These are phyloP conservation scores for Latheticus oryzae DNA, from an alignment of 2,888 invertebrate species.

Conservation along the genomic window DNA sequence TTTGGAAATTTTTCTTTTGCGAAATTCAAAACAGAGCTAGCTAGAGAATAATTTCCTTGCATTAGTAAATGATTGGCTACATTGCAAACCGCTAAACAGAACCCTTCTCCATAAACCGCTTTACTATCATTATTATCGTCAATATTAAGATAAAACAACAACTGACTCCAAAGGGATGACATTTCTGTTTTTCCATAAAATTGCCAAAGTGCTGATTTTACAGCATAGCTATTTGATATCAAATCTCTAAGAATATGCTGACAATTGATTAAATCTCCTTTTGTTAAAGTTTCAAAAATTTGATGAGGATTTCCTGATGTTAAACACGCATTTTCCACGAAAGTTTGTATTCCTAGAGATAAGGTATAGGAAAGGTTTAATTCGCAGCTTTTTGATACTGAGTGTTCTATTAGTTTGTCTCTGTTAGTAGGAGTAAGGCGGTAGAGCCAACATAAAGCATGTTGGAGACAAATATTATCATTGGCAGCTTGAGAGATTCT, in stretches of 20 bases:
- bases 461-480: slow-evolving; percentile 86
- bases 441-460: slow-evolving; percentile 86
- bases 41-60: slow-evolving; percentile 70
- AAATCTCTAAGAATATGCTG: slow-evolving; percentile 86
- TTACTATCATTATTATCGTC: slow-evolving; percentile 66
- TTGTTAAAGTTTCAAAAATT: slow-evolving; percentile 80
- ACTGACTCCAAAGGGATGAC: slow-evolving; percentile 82
- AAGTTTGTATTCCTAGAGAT: slow-evolving; percentile 79
- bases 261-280: slow-evolving; percentile 88
- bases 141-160: slow-evolving; percentile 81
- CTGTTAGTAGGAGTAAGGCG: slow-evolving; percentile 69
- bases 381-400: slow-evolving; percentile 76
- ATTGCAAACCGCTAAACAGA: slow-evolving; percentile 78
- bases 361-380: slow-evolving; percentile 77
- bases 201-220: slow-evolving; percentile 88
- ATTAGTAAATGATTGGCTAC: slow-evolving; percentile 70
- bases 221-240: slow-evolving; percentile 82
- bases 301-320: slow-evolving; percentile 74
- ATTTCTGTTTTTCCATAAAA: slow-evolving; percentile 90
- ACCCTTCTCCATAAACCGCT: slow-evolving; percentile 74
- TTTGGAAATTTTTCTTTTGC: slow-evolving; percentile 74
- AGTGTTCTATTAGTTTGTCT: slow-evolving; percentile 75
- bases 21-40: slow-evolving; percentile 71
- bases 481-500: slow-evolving; percentile 89
- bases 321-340: slow-evolving; percentile 81